Evolutionary conservation across 2,113 vertebrate genomes (phyloP).

Genomic region (Lampris megalopsis): DNA sequence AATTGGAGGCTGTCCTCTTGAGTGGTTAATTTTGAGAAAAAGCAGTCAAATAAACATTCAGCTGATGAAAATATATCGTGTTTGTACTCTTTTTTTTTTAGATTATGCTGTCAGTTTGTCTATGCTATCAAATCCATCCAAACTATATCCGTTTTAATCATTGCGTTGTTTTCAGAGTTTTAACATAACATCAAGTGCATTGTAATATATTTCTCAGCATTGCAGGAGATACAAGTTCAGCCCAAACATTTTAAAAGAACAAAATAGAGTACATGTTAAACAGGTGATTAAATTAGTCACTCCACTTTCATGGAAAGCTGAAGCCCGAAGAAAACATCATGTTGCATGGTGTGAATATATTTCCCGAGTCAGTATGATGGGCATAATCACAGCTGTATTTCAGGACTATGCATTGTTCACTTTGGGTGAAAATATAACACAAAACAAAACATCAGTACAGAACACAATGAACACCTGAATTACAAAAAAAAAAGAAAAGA

Average conservation of each 20-base stretch:
- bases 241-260: constrained; percentile 13
- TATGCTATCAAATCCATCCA: background rate
- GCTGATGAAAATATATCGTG: background rate
- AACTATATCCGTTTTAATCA: background rate
- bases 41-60: constrained; percentile 28
- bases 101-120: background rate
- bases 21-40: constrained; percentile 21
- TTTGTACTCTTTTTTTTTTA: background rate
- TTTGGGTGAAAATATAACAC: constrained; percentile 1
- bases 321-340: background rate
- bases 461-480: constrained; percentile 18
- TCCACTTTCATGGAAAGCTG: background rate
- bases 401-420: background rate
- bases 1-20: background rate
- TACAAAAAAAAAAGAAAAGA: constrained; percentile 10
- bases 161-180: background rate
- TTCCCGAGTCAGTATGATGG: background rate
- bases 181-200: too few relatives aligned
- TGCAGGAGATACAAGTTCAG: background rate
- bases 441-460: constrained; percentile 1
- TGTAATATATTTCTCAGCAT: too few relatives aligned
- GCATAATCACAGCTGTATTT: constrained; percentile 13
- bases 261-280: constrained; percentile 5
- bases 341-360: background rate
- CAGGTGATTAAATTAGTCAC: background rate